These are phyloP conservation scores for Lasiurus borealis DNA, from an alignment of 2,113 vertebrate species.

Conservation along the genomic window DNA sequence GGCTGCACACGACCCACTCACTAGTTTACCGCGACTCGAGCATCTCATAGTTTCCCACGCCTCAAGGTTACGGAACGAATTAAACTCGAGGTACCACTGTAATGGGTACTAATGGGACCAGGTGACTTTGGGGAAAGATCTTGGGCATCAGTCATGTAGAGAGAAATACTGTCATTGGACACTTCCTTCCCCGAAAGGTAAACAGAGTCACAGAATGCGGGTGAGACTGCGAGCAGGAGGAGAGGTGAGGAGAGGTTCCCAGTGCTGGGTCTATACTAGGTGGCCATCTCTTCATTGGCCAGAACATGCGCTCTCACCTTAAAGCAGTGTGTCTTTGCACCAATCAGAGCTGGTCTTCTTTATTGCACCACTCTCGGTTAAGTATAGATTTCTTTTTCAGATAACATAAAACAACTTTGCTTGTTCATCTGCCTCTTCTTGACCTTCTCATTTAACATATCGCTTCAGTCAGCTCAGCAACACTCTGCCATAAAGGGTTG, in stretches of 20 bases:
- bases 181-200: neutral
- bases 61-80: too few relatives aligned
- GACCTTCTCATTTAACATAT: conserved; percentile 83
- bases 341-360: conserved; percentile 73
- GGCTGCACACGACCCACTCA: too few relatives aligned
- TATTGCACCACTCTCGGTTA: conserved; percentile 1
- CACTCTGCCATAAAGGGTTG: conserved; percentile 61
- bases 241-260: neutral
- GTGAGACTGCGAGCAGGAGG: neutral
- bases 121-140: neutral
- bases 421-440: conserved; percentile 78
- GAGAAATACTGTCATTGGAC: neutral
- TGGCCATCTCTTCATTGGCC: neutral
- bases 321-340: conserved; percentile 63
- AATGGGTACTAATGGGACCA: neutral
- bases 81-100: too few relatives aligned
- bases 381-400: conserved; percentile 78
- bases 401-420: conserved; percentile 58
- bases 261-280: neutral
- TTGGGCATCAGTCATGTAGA: neutral
- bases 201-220: neutral
- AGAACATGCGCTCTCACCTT: conserved; percentile 71
- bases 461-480: conserved; percentile 68
- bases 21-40: too few relatives aligned
- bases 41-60: too few relatives aligned